Base-by-base conservation (phyloP, 1,140 invertebrate species). In the Heterodera schachtii region DNA sequence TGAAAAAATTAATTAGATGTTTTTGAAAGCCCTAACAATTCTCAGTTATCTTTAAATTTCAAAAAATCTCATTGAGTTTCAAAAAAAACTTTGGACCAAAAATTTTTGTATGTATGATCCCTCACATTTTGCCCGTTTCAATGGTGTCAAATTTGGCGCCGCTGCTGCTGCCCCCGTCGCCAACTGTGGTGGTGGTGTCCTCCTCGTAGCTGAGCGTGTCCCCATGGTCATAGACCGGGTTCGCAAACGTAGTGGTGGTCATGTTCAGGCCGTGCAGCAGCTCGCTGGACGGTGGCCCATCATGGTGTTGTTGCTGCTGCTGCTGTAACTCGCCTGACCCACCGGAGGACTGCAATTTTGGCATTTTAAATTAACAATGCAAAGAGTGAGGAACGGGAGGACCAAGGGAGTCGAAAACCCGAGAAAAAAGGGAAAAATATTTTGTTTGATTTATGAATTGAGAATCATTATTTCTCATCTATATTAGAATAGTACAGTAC, bases 211-310 rank as follows among this genome's bases (percentile, higher is more conserved):
- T 69, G 44, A 69, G 41, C n/a, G 69, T 46, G 16, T 46, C 64
- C 5, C 64, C 41, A 69, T 78, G 78, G 31, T 89, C 88, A 73
- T 89, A 89, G 21, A 89, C 89, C 44, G 88, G 89, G 80, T 89
- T 89, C 6, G 89, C 78, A 75, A 89, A 89, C 0, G 88, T 89
- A 4, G 88, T 89, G 3, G 88, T 85, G 41, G 84, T 83, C 70
- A 78, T 21, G 70, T 78, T 64, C n/a, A 64, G 19, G 57, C 19
- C 19, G 19, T 66, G 47, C 64, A 78, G 66, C n/a, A 31, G 31
- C 31, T 31, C 31, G 31, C 1, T 31, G 31, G 31, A 31, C 31
- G 31, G 31, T 31, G 31, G 31, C 31, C 31, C 31, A 31, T 75
- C 57, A 52, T 31, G 52, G 6, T 47, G 46, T 31, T 85, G 80